Conservation (phyloP, 2,797 vertebrate species). For the Neosilurus mollespiculum region DNA sequence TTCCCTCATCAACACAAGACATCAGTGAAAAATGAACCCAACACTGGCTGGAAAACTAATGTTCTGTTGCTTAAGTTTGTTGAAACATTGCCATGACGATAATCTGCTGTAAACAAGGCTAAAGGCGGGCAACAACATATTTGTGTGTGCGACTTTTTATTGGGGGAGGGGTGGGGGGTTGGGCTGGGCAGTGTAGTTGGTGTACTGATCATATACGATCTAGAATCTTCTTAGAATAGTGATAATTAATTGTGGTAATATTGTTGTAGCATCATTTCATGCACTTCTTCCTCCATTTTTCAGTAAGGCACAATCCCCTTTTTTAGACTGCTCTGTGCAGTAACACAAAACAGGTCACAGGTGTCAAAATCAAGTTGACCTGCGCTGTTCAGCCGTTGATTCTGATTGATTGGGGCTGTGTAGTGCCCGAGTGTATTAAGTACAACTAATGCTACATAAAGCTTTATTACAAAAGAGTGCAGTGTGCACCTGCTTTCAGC, state of each 20-base stretch:
- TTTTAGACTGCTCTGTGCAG: not conserved
- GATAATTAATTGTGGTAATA: not conserved
- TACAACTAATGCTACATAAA: not conserved
- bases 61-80: too few species aligned
- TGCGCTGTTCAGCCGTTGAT: not conserved
- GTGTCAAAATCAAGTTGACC: conserved; percentile 30
- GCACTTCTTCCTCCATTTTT: not conserved
- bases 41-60: too few species aligned
- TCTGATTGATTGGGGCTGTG: conserved; percentile 27
- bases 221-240: not conserved
- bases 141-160: too few species aligned
- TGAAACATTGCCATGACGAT: too few species aligned
- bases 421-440: not conserved
- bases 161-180: too few species aligned
- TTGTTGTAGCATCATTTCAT: not conserved
- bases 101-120: too few species aligned
- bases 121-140: too few species aligned
- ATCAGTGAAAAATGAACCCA: too few species aligned
- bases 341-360: conserved; percentile 26
- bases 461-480: not conserved
- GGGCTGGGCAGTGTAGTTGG: too few species aligned
- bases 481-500: conserved; percentile 29
- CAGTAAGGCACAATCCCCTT: not conserved
- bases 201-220: not conserved
- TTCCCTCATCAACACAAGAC: too few species aligned